Evolutionary conservation across 2,797 vertebrate genomes (phyloP), one percentile per base, ranked within the genome.

Genomic region (Sebastes vulpes): DNA sequence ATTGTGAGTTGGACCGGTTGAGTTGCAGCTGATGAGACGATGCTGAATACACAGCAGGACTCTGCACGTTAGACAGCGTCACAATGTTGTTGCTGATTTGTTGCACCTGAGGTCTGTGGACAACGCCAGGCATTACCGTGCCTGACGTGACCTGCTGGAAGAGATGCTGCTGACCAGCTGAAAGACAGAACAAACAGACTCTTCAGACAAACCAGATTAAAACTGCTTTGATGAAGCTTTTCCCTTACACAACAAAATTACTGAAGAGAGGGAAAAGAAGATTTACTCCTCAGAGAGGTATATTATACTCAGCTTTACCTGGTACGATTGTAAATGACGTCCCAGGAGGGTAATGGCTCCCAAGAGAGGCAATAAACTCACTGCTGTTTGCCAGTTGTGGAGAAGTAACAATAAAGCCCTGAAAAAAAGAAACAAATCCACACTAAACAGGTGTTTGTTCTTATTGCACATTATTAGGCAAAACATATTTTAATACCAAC

Each of bases 81-180:
- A 95, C 94, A 35, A 94, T 58, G n/a, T 93, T 95, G 81, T 93
- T 95, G 80, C 83, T 91, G 50, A 95, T 93, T 74, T 94, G 92
- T 58, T 95, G 93, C 58, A 94, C 92, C 65, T 93, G 93, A 78
- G 93, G 93, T 75, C 92, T 85, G 74, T 95, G 92, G 74, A 95
- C 87, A 7, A 74, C 94, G 31, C 92, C 88, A 4, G 92, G 86
- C 53, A 93, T 75, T 14, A 85, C 65, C 3, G 87, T 54, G 16
- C 70, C 78, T 18, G 86, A 35, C 59, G 85, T 38, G 29, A 91
- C 73, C 14, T 77, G 94, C 77, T 93, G 93, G 77, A 95, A 89
- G 20, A 91, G 56, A 52, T 86, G 94, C 73, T 87, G 88, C 59
- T 93, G 94, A 61, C 81, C 84, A 54, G 93, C 92, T 93, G 77